Base-by-base conservation (phyloP, 2,888 invertebrate species). In the Archips crataeganus region DNA sequence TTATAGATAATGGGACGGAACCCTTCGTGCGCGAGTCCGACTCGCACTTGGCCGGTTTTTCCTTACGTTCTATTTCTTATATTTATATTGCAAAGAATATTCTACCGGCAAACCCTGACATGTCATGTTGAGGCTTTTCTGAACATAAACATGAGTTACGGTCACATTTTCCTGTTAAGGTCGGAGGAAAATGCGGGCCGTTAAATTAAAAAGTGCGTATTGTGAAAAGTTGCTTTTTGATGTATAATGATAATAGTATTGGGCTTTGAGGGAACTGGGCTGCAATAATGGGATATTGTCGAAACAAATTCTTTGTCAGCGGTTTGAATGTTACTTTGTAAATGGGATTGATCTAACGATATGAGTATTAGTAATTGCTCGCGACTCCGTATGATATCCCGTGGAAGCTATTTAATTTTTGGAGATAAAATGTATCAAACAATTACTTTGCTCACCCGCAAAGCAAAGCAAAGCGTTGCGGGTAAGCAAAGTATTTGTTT, bases 191-290 rank as follows among this genome's bases (percentile, higher is more conserved):
- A 64, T 34, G 57, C 4, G 49, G 11, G 2, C 47, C 59, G 49
- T 73, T 69, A 69, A 64, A 73, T 63, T 63, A 60, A 69, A 72
- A 72, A 72, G 23, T 57, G 47, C 60, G 39, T 39, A 15, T 39
- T n/a, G 45, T n/a, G 62, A n/a, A 63, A 68, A 47, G 32, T 47
- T 34, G 39, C 23, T 8, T 57, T 32, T 71, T n/a, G 49, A 49
- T n/a, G 49, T 49, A 49, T 11, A 45, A 45, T 5, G 49, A 5
- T 49, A 49, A 49, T 5, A n/a, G n/a, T 49, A 11, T 45, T 11
- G 49, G n/a, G 0, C 49, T 49, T 49, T 49, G 49, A 6, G 10
- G 45, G 45, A 49, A 45, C 45, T 45, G 45, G n/a, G n/a, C n/a
- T n/a, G n/a, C 49, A n/a, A 49, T 49, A 49, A 49, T 49, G 6